Conservation (phyloP, 2,888 invertebrate species). For the Halictus quadricinctus region DNA sequence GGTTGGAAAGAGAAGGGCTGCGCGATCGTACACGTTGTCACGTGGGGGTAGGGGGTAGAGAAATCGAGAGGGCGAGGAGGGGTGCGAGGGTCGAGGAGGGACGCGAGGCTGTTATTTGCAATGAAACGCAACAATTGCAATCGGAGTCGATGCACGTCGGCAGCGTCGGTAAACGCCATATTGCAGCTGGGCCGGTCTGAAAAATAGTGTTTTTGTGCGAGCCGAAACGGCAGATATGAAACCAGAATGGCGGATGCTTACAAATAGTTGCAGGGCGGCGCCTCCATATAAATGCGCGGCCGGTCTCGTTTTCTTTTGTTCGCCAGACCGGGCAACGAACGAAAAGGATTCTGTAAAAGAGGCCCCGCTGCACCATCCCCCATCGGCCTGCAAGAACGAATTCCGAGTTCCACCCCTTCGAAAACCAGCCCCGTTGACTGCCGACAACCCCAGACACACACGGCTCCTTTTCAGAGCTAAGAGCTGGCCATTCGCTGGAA, state of each 20-base stretch:
- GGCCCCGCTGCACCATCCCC: slow-evolving; percentile 21
- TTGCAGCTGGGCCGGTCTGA: slow-evolving; percentile 66
- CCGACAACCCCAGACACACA: background rate
- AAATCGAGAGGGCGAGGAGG: background rate
- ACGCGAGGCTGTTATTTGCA: slow-evolving; percentile 75
- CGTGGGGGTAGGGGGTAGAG: slow-evolving; percentile 1
- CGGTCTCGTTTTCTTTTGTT: slow-evolving; percentile 67
- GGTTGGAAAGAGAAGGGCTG: slow-evolving; percentile 5
- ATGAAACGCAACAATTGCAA: slow-evolving; percentile 79
- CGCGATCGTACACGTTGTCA: background rate
- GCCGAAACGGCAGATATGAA: slow-evolving; percentile 79
- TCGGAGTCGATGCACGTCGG: slow-evolving; percentile 67
- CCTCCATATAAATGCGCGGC: slow-evolving; percentile 71
- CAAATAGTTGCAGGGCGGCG: slow-evolving; percentile 81
- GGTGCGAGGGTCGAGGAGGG: slow-evolving; percentile 13
- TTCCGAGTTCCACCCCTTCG: slow-evolving; percentile 25
- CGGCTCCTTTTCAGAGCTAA: background rate
- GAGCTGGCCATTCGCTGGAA: background rate
- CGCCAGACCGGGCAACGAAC: slow-evolving; percentile 61
- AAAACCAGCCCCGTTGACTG: slow-evolving; percentile 11
- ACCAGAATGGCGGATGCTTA: slow-evolving; percentile 82
- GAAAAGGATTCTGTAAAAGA: slow-evolving; percentile 64
- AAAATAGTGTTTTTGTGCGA: slow-evolving; percentile 78
- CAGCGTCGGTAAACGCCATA: slow-evolving; percentile 69
- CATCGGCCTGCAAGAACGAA: slow-evolving; percentile 36